phyloP scores from a whole-genome alignment of 2,113 vertebrate species.

The Turdus rufiventris region DNA sequence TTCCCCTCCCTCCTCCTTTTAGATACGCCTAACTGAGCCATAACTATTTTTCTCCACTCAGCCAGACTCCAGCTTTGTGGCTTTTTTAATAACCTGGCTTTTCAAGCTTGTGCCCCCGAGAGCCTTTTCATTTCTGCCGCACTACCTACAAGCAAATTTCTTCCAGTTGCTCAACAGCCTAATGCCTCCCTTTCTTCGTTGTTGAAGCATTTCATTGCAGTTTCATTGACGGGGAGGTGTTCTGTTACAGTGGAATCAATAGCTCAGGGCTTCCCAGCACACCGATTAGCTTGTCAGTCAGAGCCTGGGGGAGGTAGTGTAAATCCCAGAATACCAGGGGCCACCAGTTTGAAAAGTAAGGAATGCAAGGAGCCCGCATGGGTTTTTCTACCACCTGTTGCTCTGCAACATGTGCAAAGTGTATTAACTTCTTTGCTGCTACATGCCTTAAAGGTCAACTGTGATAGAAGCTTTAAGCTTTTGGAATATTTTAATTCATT shows the following conservation, averaged over 20 bases:
- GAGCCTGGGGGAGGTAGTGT: conserved; percentile 86
- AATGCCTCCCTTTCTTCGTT: conserved; percentile 89
- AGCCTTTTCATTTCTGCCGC: conserved; percentile 82
- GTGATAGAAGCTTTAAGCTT: conserved; percentile 68
- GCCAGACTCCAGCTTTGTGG: conserved; percentile 91
- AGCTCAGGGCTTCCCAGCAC: conserved; percentile 89
- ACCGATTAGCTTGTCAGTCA: conserved; percentile 99
- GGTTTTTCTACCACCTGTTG: conserved; percentile 90
- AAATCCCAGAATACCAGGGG: conserved; percentile 93
- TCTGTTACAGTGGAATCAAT: conserved; percentile 96
- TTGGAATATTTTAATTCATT: conserved; percentile 75
- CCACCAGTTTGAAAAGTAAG: conserved; percentile 87
- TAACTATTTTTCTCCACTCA: conserved; percentile 89
- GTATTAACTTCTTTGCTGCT: conserved; percentile 91
- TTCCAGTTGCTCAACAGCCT: conserved; percentile 90
- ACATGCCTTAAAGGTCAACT: conserved; percentile 85
- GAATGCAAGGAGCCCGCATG: conserved; percentile 83
- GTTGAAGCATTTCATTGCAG: conserved; percentile 97
- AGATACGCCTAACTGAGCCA: conserved; percentile 86
- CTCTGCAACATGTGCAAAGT: conserved; percentile 91
- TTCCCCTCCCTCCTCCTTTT: conserved; percentile 81
- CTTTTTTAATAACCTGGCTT: conserved; percentile 95
- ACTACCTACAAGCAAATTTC: conserved; percentile 90
- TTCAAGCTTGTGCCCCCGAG: conserved; percentile 86
- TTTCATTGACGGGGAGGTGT: conserved; percentile 95